These are phyloP conservation scores for Drosophila watanabei DNA, from an alignment of 1,140 invertebrate species.

Conservation along the genomic window DNA sequence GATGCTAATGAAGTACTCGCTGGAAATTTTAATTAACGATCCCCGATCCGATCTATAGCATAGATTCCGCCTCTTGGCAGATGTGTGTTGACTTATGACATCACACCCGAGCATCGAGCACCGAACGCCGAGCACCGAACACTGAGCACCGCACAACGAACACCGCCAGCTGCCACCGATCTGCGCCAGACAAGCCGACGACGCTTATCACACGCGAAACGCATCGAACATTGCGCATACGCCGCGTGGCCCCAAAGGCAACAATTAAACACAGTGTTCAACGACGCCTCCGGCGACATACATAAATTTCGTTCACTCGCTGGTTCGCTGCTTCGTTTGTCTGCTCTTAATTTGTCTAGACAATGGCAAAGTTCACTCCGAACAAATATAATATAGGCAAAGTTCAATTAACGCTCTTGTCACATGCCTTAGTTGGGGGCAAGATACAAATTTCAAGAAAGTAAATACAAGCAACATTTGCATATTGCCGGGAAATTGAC, in stretches of 20 bases:
- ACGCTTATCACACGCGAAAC: slow-evolving; percentile 52
- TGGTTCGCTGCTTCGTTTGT: slow-evolving; percentile 8
- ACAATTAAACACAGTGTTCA: slow-evolving; percentile 67
- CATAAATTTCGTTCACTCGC: slow-evolving; percentile 40
- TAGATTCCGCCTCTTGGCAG: slow-evolving; percentile 36
- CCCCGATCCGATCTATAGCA: slow-evolving; percentile 63
- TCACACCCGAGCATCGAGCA: slow-evolving; percentile 59
- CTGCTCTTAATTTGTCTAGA: slow-evolving; percentile 81
- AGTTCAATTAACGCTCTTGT: slow-evolving; percentile 74
- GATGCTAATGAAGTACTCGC: slow-evolving; percentile 81
- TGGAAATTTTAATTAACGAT: slow-evolving; percentile 81
- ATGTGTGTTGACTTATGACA: slow-evolving; percentile 78
- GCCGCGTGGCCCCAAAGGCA: slow-evolving; percentile 57
- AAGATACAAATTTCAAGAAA: slow-evolving; percentile 10
- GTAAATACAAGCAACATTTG: slow-evolving; percentile 34
- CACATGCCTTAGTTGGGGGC: slow-evolving; percentile 58
- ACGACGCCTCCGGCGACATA: slow-evolving; percentile 44
- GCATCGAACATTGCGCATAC: slow-evolving; percentile 66
- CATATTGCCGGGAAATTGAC: slow-evolving; percentile 35
- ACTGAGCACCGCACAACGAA: slow-evolving; percentile 24
- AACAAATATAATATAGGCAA: slow-evolving; percentile 56
- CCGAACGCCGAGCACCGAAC: slow-evolving; percentile 36
- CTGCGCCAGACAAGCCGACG: slow-evolving; percentile 73
- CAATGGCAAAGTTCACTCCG: slow-evolving; percentile 77
- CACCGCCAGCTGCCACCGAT: slow-evolving; percentile 43